These are phyloP conservation scores for Anarrhichthys ocellatus DNA, from an alignment of 2,113 vertebrate genomes.

Conservation along the genomic window DNA sequence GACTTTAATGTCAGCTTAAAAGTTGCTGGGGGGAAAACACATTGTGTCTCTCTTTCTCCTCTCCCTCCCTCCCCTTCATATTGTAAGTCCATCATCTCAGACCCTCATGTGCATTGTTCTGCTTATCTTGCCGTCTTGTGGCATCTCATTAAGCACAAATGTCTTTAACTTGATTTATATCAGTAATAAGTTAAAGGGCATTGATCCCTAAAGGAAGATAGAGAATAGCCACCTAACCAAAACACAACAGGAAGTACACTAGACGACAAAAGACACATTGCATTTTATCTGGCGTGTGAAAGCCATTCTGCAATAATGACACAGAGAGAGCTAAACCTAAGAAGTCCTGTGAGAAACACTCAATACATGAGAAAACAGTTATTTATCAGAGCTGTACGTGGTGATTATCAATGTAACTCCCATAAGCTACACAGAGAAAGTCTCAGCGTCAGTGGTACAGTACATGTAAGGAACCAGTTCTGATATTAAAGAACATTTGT, in stretches of 20 bases:
- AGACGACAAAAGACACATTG: background rate
- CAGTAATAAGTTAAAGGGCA: constrained; percentile 49
- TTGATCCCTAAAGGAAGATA: constrained; percentile 50
- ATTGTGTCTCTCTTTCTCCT: constrained; percentile 1
- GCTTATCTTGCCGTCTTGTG: constrained; percentile 25
- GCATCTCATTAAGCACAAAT: constrained; percentile 37
- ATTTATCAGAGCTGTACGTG: background rate
- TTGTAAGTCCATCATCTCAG: constrained; percentile 21
- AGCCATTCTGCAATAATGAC: background rate
- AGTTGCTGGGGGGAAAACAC: background rate
- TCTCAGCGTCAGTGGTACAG: background rate
- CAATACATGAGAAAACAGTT: background rate
- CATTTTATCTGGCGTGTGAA: background rate
- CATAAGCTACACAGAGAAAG: background rate
- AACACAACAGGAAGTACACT: background rate
- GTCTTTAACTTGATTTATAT: constrained; percentile 55
- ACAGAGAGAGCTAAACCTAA: background rate
- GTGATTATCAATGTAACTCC: background rate
- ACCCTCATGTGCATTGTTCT: constrained; percentile 25
- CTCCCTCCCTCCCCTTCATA: background rate
- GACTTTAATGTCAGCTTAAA: constrained; percentile 28
- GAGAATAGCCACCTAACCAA: constrained; percentile 5
- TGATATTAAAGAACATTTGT: background rate
- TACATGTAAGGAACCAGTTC: background rate
- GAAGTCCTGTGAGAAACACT: background rate